Evolutionary conservation across 2,113 vertebrate genomes (phyloP), one percentile per base, ranked within the genome.

Genomic region (Salvelinus sp.): DNA sequence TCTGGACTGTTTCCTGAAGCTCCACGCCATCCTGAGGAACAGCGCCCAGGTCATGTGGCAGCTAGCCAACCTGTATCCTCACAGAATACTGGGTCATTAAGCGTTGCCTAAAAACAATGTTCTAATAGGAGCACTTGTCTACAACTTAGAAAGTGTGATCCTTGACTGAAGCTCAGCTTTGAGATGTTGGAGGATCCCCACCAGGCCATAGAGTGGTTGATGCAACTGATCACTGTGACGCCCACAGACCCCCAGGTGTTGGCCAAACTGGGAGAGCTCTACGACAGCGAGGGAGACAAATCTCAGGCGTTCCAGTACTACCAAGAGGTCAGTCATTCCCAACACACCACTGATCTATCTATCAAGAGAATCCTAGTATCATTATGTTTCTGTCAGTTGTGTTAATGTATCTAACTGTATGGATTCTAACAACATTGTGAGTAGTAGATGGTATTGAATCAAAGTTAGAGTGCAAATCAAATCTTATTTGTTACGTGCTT

Each of bases 1-100:
- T 72, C 92, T 99, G 85, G 96, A 98, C 89, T 98, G 95, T 89
- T 99, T 99, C 84, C 90, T 95, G 88, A 99, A 99, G 89, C 96
- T 98, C 64, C 96, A 98, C 2, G 94, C 96, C 78, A 98, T 99
- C 80, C 93, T 98, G 64, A 93, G 91, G 81, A 97, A 97, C 85
- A 96, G 94, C 10, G 93, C 95, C n/a, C 94, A 98, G 77, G 97
- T 98, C 84, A 95, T 98, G 93, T 93, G 93, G 90, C 98, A 99
- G 87, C 95, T 99, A 87, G 95, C 96, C 84, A 92, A 70, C 76
- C 80, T 97, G 98, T 98, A 99, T 98, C 98, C 93, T 93, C 28
- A 38, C 67, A 69, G 12, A 33, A 30, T 54, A 18, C 16, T 54
- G 50, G 3, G 13, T 54, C 50, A 4, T 54, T 54, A 18, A 54